Evolutionary conservation across 2,113 vertebrate genomes (phyloP), one percentile per base, ranked within the genome.

Genomic region (Atrichornis clamosus): DNA sequence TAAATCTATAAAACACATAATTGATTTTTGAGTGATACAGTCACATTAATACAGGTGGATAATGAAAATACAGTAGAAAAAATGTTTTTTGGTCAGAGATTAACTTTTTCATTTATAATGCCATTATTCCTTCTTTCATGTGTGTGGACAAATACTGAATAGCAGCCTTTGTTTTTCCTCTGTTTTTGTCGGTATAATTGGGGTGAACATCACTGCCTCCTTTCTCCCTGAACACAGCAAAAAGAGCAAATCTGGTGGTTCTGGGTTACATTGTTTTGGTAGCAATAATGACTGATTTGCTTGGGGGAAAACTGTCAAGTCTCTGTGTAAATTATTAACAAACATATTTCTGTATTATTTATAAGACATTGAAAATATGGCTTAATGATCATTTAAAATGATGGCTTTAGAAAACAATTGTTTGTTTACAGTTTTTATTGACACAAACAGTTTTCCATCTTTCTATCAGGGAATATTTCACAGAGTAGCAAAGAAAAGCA

Each of bases 311-410:
- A 67, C 42, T 90, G 68, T 70, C 76, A 87, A 58, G 15, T 69
- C 37, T 82, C 37, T 76, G 8, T 67, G 58, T 93, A 88, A 95
- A 96, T 90, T 86, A 84, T 92, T 86, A 86, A 96, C 28, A 60
- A 86, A 69, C 19, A 50, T 15, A 65, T 60, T 67, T 62, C 21
- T 94, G 37, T 81, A 87, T 90, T 95, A 90, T 95, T 97, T 86
- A 92, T 90, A 81, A 80, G 60, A 52, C 33, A 77, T 18, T 70
- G 47, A 33, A 92, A 69, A 74, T 69, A 72, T 28, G 8, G 32
- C 20, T 80, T 76, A 80, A 68, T 56, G 68, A 46, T 92, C 0
- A 86, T 84, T 90, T 90, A 15, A 86, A 83, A 47, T 32, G 10
- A 86, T 47, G 22, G 19, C 15, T 89, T 46, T 37, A 59, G 42